A percentile compares a stretch with the other conserved stretches of the same genome.
Evolutionary conservation across 1,140 invertebrate genomes (phyloP).

Genomic region (Leptinotarsa undecemlineata): DNA sequence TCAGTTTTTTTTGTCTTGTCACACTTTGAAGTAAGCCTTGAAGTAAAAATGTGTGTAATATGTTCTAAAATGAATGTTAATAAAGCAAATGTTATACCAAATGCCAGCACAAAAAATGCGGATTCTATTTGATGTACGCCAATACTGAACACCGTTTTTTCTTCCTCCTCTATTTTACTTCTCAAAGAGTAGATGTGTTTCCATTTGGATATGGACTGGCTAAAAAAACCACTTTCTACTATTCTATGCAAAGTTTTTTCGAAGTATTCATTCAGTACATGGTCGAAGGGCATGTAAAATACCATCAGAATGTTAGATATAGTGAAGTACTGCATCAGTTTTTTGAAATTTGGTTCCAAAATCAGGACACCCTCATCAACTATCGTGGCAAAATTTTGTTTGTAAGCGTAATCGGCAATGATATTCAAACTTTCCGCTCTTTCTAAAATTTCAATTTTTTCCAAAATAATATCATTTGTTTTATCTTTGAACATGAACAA

Average conservation of each 20-base stretch:
- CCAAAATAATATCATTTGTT: background rate
- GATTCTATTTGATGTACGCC: background rate
- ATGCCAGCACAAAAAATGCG: background rate
- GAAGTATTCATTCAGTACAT: background rate
- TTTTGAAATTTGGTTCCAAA: background rate
- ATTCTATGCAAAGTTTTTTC: background rate
- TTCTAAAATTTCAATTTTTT: background rate
- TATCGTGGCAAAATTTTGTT: conserved; percentile 3
- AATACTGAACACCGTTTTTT: background rate
- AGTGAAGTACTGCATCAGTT: conserved; percentile 4
- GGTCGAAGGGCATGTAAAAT: background rate
- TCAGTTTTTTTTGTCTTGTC: too few species aligned
- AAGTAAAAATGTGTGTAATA: background rate
- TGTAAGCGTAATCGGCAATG: background rate
- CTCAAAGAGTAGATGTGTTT: background rate
- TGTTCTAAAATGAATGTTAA: background rate
- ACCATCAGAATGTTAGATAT: background rate
- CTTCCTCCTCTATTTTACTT: background rate
- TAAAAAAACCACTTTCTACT: conserved; percentile 6
- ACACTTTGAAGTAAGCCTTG: too few species aligned
- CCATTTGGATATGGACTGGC: conserved; percentile 1
- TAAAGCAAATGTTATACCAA: background rate
- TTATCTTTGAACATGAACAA: conserved; percentile 3
- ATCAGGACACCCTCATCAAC: background rate
- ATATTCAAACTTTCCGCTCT: background rate